Evolutionary conservation across 2,888 invertebrate species (phyloP).

Genomic region (Hypselothyrea guttata): DNA sequence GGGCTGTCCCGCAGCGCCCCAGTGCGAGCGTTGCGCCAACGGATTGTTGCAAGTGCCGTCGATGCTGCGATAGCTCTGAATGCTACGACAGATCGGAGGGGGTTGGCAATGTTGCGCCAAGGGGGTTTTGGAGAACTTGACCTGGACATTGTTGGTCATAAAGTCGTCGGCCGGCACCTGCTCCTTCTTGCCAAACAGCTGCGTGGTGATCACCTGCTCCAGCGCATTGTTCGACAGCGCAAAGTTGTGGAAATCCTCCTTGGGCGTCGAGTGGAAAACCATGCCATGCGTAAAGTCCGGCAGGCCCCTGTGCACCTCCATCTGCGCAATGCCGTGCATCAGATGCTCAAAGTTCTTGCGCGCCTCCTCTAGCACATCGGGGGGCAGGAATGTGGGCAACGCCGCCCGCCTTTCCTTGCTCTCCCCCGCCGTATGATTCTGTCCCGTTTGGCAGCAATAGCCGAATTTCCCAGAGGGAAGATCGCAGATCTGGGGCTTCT

Average conservation of each 20-base stretch:
- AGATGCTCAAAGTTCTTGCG: constrained; percentile 80
- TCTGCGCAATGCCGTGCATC: constrained; percentile 78
- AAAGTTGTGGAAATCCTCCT: constrained; percentile 82
- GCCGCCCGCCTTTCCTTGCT: constrained; percentile 32
- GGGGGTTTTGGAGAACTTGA: constrained; percentile 73
- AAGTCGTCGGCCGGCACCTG: constrained; percentile 80
- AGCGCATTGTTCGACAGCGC: constrained; percentile 83
- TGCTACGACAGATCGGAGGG: constrained; percentile 82
- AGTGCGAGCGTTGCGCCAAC: constrained; percentile 78
- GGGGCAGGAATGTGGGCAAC: constrained; percentile 50
- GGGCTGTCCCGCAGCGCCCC: constrained; percentile 88
- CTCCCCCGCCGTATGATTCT: constrained; percentile 83
- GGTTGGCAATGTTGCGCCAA: constrained; percentile 79
- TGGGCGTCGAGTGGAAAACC: constrained; percentile 78
- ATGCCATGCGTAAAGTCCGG: constrained; percentile 81
- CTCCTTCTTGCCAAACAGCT: constrained; percentile 83
- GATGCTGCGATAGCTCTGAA: constrained; percentile 85
- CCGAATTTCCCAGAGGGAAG: constrained; percentile 83
- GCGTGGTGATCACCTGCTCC: constrained; percentile 83
- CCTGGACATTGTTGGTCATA: constrained; percentile 80
- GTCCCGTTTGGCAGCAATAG: constrained; percentile 86
- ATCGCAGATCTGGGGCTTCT: constrained; percentile 84
- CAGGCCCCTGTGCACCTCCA: constrained; percentile 78
- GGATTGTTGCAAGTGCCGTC: constrained; percentile 94
- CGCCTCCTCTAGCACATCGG: constrained; percentile 73